Conservation (phyloP, 2,888 invertebrate species). For the Lithophane leautieri region DNA sequence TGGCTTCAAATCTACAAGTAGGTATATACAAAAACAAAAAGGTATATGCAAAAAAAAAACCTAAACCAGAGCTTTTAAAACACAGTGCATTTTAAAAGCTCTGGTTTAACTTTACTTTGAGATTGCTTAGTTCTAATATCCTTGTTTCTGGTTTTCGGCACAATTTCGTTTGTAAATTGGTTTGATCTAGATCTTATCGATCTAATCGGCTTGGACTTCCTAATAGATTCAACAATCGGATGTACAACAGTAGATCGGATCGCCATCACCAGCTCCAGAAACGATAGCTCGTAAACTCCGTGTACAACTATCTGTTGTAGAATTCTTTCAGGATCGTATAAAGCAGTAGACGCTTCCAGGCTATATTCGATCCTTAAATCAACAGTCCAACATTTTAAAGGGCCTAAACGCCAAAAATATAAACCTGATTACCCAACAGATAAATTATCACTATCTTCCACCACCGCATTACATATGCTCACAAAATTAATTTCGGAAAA, state of each 20-base stretch:
- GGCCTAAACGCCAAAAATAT: conserved; percentile 6
- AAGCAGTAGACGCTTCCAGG: background rate
- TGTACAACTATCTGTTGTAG: background rate
- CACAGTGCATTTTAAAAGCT: background rate
- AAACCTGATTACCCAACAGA: conserved; percentile 32
- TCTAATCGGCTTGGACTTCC: background rate
- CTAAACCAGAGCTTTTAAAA: background rate
- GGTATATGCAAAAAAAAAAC: background rate
- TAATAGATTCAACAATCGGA: background rate
- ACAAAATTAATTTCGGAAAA: conserved; percentile 58
- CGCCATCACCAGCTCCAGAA: background rate
- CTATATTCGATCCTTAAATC: background rate
- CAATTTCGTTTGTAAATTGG: background rate
- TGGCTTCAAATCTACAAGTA: background rate
- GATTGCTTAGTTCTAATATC: background rate
- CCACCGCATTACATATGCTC: conserved; percentile 39
- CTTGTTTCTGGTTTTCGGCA: background rate
- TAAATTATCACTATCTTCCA: conserved; percentile 55
- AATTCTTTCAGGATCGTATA: background rate
- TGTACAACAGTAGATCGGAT: background rate
- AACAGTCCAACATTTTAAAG: background rate
- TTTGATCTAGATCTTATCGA: background rate
- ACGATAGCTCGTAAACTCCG: background rate
- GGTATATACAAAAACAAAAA: background rate
- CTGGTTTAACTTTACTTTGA: background rate